Evolutionary conservation across 2,113 vertebrate species (phyloP), one percentile per base, ranked within the genome.

Genomic region (Eulemur rufifrons): DNA sequence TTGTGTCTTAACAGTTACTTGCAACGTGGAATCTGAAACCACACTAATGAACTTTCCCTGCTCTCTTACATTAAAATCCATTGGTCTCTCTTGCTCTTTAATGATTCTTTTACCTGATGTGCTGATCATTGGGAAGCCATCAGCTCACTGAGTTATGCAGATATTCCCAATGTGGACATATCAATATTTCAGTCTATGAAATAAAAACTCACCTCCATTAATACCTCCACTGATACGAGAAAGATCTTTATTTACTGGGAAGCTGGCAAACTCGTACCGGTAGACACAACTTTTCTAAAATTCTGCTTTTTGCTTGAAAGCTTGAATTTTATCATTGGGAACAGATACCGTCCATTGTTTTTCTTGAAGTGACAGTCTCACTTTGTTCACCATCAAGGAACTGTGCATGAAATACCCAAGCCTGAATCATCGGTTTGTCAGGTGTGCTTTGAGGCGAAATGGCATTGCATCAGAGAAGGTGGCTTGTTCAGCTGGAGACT

Each of bases 271-370:
- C 56, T 84, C 12, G 2, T 14, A 6, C 20, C 47, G 27, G 42
- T 23, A 68, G 66, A 77, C 37, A 39, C 37, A 71, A 45, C n/a
- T 63, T 90, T 56, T 77, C 89, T 39, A 77, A 42, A 86, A 54
- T 71, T 77, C 64, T 71, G 3, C 54, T 34, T 61, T 95, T 63
- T 63, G 42, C 78, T 86, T 45, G 61, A 87, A 93, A 34, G 86
- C 39, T 86, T 95, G 11, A 13, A 18, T 54, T 71, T 71, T 17
- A 18, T 71, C 32, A 4, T 1, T 1, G 6, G 52, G 39, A 54
- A 45, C 37, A 39, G 91, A 91, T 8, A 14, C 32, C 0, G 12
- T 15, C 42, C 25, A 8, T 37, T 27, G n/a, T 71, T 71, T 86
- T 42, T 52, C 27, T 45, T 3, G 13, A 59, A 93, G 81, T 17